Evolutionary conservation across 2,888 invertebrate species (phyloP).

Genomic region (Cerastis leucographa): DNA sequence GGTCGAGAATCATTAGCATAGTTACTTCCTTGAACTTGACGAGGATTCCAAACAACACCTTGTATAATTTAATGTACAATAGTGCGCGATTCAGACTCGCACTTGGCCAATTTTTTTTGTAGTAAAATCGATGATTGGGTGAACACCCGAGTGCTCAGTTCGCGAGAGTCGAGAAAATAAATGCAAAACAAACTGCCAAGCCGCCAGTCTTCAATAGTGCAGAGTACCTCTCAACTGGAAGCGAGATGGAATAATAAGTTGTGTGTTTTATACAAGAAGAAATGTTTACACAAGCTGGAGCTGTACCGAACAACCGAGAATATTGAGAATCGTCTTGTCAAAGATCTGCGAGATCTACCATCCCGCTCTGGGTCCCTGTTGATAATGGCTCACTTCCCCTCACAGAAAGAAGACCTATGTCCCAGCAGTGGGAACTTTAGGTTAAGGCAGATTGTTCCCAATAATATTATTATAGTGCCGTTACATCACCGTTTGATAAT

Average conservation of each 20-base stretch:
- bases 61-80: no score
- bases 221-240: slow-evolving; percentile 9
- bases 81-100: not conserved
- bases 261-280: not conserved
- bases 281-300: not conserved
- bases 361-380: not conserved
- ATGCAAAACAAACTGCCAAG: slow-evolving; percentile 24
- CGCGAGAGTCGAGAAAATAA: slow-evolving; percentile 18
- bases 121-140: slow-evolving; percentile 1
- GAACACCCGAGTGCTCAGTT: slow-evolving; percentile 1
- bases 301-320: not conserved
- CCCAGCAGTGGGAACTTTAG: not conserved
- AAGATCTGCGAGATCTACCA: not conserved
- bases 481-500: not conserved
- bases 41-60: no score
- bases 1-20: no score
- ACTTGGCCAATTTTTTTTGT: not conserved
- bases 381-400: not conserved
- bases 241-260: slow-evolving; percentile 15
- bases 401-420: not conserved
- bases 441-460: not conserved
- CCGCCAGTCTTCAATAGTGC: not conserved
- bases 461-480: not conserved
- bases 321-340: not conserved
- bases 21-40: no score